Evolutionary conservation across 2,113 vertebrate species (phyloP).

Genomic region (Grammomys dolichurus): DNA sequence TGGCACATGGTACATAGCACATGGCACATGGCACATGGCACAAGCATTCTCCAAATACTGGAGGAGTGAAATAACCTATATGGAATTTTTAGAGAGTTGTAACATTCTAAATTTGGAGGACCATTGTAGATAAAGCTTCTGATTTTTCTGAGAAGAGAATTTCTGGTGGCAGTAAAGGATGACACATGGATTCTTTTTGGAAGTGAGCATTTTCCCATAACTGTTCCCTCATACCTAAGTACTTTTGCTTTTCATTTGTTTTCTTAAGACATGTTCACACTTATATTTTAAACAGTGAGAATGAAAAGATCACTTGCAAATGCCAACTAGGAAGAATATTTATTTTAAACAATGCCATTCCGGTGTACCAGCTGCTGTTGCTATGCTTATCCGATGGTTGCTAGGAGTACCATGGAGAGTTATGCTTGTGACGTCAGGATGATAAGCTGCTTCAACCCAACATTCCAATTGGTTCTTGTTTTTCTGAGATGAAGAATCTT

Average conservation of each 20-base stretch:
- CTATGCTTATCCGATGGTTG: slow-evolving; percentile 60
- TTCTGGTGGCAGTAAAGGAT: neutral
- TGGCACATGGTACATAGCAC: neutral
- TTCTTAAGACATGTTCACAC: slow-evolving; percentile 50
- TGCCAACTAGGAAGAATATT: slow-evolving; percentile 67
- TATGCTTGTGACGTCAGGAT: slow-evolving; percentile 38
- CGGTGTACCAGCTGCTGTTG: slow-evolving; percentile 59
- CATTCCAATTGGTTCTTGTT: neutral
- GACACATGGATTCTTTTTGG: neutral
- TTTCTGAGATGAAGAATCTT: slow-evolving; percentile 16
- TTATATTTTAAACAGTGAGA: slow-evolving; percentile 52
- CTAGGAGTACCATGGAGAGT: slow-evolving; percentile 15
- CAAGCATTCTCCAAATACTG: neutral
- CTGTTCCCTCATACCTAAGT: slow-evolving; percentile 21
- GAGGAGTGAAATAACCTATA: neutral
- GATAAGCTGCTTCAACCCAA: neutral
- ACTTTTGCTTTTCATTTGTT: slow-evolving; percentile 61
- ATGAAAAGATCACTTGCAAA: slow-evolving; percentile 72
- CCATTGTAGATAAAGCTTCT: neutral
- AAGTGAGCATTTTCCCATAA: slow-evolving; percentile 10
- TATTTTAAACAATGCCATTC: slow-evolving; percentile 74
- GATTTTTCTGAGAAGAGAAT: neutral
- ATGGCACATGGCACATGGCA: neutral
- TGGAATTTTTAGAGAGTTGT: neutral
- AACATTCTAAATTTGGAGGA: slow-evolving; percentile 38